A percentile compares a stretch with the other conserved stretches of the same genome.
Conservation (phyloP, 2,888 invertebrate genomes). For the Cerastis rubricosa region DNA sequence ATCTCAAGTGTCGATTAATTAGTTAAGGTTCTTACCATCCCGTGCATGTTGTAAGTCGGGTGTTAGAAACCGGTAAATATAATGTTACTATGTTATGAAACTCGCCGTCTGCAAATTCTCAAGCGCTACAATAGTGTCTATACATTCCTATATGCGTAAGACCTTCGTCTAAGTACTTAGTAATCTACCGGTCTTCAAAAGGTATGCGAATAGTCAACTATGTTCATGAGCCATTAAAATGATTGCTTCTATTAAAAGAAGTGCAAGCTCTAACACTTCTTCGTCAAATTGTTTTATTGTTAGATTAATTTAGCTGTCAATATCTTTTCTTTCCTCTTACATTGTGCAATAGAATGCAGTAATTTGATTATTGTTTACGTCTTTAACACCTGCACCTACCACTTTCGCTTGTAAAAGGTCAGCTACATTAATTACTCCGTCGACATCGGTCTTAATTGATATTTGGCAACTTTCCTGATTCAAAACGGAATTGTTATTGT, state of each 20-base stretch:
- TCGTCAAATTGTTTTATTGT: conserved; percentile 16
- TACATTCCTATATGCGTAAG: conserved; percentile 34
- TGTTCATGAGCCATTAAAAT: conserved; percentile 12
- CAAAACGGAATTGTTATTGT: conserved; percentile 47
- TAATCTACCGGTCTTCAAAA: conserved; percentile 35
- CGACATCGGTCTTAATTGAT: conserved; percentile 57
- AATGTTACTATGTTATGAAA: conserved; percentile 52
- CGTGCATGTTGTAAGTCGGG: conserved; percentile 44
- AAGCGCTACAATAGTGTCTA: conserved; percentile 40
- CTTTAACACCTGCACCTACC: conserved; percentile 26
- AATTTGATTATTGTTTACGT: conserved; percentile 23
- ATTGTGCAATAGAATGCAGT: conserved; percentile 34
- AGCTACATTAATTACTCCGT: conserved; percentile 47
- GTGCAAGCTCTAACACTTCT: conserved; percentile 17
- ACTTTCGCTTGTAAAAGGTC: conserved; percentile 46
- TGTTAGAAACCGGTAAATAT: conserved; percentile 50
- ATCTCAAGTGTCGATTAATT: conserved; percentile 37
- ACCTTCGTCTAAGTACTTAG: conserved; percentile 25
- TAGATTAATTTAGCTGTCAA: conserved; percentile 2
- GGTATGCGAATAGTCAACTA: conserved; percentile 19
- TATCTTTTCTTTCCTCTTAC: conserved; percentile 8
- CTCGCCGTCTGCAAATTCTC: conserved; percentile 46
- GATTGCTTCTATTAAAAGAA: conserved; percentile 15
- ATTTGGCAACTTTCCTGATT: conserved; percentile 64
- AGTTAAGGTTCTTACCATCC: conserved; percentile 17